phyloP scores from a whole-genome alignment of 2,888 invertebrate genomes.

The Nomada lathburiana region DNA sequence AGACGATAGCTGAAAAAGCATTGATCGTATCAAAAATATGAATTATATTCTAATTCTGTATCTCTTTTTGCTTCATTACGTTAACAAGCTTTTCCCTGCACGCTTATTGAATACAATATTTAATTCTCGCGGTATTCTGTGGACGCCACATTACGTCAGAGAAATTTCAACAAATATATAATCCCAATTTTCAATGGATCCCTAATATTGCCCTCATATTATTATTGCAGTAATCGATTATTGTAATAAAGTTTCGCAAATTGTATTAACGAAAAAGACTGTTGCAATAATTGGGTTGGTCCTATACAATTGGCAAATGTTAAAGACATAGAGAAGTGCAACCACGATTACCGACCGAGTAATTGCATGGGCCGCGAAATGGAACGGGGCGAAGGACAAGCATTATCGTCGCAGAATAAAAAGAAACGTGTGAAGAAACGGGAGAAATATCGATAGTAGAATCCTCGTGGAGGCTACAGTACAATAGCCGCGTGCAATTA shows the following conservation, averaged over 20 bases:
- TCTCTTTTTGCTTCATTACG: not conserved
- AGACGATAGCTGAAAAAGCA: slow-evolving; percentile 55
- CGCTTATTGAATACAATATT: too few relatives aligned
- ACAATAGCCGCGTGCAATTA: slow-evolving; percentile 35
- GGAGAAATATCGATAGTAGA: slow-evolving; percentile 15
- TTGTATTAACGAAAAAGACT: too few relatives aligned
- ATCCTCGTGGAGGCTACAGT: slow-evolving; percentile 16
- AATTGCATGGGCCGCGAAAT: slow-evolving; percentile 7
- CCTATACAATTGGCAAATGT: too few relatives aligned
- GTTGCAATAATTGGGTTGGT: too few relatives aligned
- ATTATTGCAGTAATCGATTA: too few relatives aligned
- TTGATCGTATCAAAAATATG: not conserved
- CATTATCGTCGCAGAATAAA: slow-evolving; percentile 5
- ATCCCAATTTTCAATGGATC: too few relatives aligned
- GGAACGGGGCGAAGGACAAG: slow-evolving; percentile 42
- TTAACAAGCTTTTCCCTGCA: too few relatives aligned
- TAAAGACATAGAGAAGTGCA: not conserved
- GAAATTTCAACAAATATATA: too few relatives aligned
- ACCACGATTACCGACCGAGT: not conserved
- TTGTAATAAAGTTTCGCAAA: too few relatives aligned
- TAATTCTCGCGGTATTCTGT: too few relatives aligned
- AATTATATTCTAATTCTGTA: not conserved
- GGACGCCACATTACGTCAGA: too few relatives aligned
- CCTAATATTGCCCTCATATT: too few relatives aligned
- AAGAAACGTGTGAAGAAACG: slow-evolving; percentile 17